These are phyloP conservation scores for Cynoglossus semilaevis DNA, from an alignment of 2,113 vertebrate genomes.

Conservation along the genomic window DNA sequence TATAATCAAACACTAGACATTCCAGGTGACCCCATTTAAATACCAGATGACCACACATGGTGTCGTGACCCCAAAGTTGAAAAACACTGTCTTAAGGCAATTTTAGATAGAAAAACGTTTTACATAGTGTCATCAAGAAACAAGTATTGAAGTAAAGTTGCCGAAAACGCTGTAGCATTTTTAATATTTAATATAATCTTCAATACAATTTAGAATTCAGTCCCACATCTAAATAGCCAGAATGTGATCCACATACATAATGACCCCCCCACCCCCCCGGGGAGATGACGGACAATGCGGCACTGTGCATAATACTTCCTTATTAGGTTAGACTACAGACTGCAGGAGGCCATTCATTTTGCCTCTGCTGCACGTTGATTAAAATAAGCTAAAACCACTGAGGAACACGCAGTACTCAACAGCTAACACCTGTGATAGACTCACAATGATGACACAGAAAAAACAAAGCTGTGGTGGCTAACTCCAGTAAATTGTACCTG, in stretches of 20 bases:
- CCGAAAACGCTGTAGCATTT: too few species aligned
- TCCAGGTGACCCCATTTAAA: too few species aligned
- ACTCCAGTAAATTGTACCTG: conserved; percentile 60
- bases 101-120: too few species aligned
- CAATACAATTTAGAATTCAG: not conserved
- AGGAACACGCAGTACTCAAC: conserved; percentile 44
- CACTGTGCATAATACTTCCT: conserved; percentile 44
- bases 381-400: conserved; percentile 53
- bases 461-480: conserved; percentile 60
- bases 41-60: too few species aligned
- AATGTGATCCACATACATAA: conserved; percentile 11
- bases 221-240: conserved; percentile 13
- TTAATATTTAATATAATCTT: too few species aligned
- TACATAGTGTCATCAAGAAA: too few species aligned
- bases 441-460: conserved; percentile 46
- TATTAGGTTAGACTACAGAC: conserved; percentile 53
- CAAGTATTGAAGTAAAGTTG: too few species aligned
- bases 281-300: conserved; percentile 24
- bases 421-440: conserved; percentile 40
- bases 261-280: conserved; percentile 35
- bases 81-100: too few species aligned
- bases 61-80: too few species aligned
- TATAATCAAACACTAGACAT: too few species aligned
- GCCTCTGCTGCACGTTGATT: conserved; percentile 54
- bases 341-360: conserved; percentile 59